Evolutionary conservation across 2,888 invertebrate genomes (phyloP).

Genomic region (Eupithecia tripunctaria): DNA sequence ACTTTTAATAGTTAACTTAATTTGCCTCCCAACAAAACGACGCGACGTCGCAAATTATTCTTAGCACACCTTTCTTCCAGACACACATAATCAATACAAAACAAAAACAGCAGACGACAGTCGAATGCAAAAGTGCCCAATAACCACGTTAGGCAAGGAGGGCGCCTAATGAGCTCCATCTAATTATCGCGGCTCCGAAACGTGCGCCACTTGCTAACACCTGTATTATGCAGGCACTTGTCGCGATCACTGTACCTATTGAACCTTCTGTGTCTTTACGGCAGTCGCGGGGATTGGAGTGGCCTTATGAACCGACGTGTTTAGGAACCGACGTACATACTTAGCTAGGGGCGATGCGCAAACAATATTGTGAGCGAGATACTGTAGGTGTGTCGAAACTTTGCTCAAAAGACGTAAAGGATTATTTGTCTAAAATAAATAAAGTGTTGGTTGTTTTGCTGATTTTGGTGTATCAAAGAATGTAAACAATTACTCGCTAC

Average conservation of each 20-base stretch:
- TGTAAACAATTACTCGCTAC: constrained; percentile 8
- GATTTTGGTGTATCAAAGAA: constrained; percentile 1
- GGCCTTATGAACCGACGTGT: constrained; percentile 11
- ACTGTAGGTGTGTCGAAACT: not conserved
- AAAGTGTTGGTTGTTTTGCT: not conserved
- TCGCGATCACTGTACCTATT: constrained; percentile 40
- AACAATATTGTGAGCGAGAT: not conserved
- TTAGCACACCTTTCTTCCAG: constrained; percentile 29
- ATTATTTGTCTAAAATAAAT: not conserved
- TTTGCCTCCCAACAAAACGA: constrained; percentile 20
- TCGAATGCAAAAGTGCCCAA: constrained; percentile 46
- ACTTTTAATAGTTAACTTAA: not conserved
- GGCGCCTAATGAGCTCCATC: constrained; percentile 62
- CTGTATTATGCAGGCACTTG: constrained; percentile 52
- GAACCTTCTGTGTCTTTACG: constrained; percentile 40
- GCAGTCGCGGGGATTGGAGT: constrained; percentile 18
- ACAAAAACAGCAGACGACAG: constrained; percentile 37
- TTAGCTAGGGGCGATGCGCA: not conserved
- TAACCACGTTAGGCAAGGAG: constrained; percentile 48
- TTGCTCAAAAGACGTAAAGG: not conserved
- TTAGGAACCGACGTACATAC: not conserved
- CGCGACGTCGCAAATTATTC: constrained; percentile 28
- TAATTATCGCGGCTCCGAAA: constrained; percentile 57
- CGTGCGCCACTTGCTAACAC: constrained; percentile 65
- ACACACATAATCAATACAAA: constrained; percentile 31